Evolutionary conservation across 30 jellyfish, hydroid and myxozoan genomes (phyloP), one percentile per base, ranked within the genome.

Genomic region (Phacellophora camtschatica): DNA sequence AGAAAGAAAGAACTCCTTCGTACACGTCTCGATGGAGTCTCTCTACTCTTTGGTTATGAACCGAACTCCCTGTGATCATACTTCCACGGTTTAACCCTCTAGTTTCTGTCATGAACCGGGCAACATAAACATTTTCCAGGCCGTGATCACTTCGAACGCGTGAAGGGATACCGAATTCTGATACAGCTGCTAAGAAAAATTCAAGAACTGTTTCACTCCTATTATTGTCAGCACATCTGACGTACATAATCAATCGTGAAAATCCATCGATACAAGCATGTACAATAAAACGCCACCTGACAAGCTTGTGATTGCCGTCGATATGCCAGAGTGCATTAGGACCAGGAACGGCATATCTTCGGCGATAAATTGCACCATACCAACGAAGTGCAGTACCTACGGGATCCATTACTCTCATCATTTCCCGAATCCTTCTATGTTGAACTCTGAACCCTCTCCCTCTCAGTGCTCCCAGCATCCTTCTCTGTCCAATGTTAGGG

Each of bases 141-240:
- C 83, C 83, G 6, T 68, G 49, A 75, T 68, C 83, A 36, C 71
- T 25, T 28, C 83, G 66, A 16, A 68, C 66, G 24, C 83, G 49
- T 35, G 63, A 25, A 16, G 83, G 83, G 41, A 68, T 37, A 34
- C 83, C 83, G 39, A 25, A 68, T 41, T 34, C 74, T 36, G 37
- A n/a, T 36, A 28, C 32, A 15, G 82, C 71, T 20, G 1, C 36
- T 30, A 4, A 12, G 1, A 68, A 68, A 28, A 34, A 37, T 32
- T 10, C 41, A 68, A 68, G 82, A 1, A 68, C 71, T 33, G 82
- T 68, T 22, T 35, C 71, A 20, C 66, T 23, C 36, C 37, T 68
- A 28, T 68, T 68, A 42, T 68, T 68, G 51, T 68, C 80, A 18
- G 73, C 51, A 41, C 82, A 68, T n/a, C 22, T 16, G 22, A 68